Evolutionary conservation across 2,113 vertebrate genomes (phyloP).

Genomic region (Rafetus swinhoei): DNA sequence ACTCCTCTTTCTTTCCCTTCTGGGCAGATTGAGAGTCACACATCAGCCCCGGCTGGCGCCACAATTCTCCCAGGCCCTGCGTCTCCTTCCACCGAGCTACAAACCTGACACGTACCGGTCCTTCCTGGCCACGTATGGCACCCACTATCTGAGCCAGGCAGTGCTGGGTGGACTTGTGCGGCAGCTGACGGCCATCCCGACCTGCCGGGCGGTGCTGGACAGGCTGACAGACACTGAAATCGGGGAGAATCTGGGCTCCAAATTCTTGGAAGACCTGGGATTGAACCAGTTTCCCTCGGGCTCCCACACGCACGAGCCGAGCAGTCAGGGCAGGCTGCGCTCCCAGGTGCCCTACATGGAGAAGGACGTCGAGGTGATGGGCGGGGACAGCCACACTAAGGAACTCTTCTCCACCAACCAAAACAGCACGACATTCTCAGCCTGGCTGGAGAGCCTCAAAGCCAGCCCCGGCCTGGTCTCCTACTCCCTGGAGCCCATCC

Average conservation of each 20-base stretch:
- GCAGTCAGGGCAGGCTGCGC: conserved; percentile 27
- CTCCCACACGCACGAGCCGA: conserved; percentile 40
- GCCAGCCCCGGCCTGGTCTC: conserved; percentile 80
- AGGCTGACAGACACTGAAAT: conserved; percentile 79
- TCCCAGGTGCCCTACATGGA: conserved; percentile 84
- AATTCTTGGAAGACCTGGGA: background rate
- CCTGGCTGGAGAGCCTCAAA: background rate
- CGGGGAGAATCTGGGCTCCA: conserved; percentile 73
- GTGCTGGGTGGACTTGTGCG: conserved; percentile 81
- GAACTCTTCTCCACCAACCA: conserved; percentile 82
- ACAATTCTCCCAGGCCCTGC: conserved; percentile 48
- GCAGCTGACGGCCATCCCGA: conserved; percentile 83
- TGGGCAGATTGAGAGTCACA: conserved; percentile 45
- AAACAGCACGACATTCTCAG: conserved; percentile 73
- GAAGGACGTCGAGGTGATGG: conserved; percentile 54
- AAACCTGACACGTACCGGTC: conserved; percentile 22
- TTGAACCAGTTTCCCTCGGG: too few relatives aligned
- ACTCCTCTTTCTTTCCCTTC: background rate
- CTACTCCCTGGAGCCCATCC: conserved; percentile 82
- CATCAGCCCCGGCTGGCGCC: background rate
- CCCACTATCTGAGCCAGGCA: conserved; percentile 76
- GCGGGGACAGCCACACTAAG: conserved; percentile 64
- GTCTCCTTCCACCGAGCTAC: conserved; percentile 32
- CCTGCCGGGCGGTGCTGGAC: conserved; percentile 80
- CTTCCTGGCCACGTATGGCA: conserved; percentile 68